Evolutionary conservation across 2,797 vertebrate genomes (phyloP), one percentile per base, ranked within the genome.

Genomic region (Myotis myotis): DNA sequence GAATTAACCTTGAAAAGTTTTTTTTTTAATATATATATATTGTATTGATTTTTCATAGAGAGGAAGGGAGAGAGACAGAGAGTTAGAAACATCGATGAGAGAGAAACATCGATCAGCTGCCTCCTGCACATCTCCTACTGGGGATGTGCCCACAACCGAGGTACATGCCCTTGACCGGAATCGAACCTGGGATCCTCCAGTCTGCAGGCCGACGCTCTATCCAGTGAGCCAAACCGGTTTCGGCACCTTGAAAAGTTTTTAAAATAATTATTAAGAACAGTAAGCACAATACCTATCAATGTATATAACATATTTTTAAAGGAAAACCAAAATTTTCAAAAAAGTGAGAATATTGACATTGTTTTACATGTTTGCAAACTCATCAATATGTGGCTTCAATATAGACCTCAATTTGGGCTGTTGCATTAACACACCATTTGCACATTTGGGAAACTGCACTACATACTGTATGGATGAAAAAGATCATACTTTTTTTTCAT

Each of bases 401-500:
- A 25, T 87, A 83, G 60, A 41, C 44, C 13, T 79, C 41, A 36
- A 12, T 55, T 83, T 38, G 22, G 25, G 62, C 36, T 51, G 3
- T 33, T 78, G 47, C 22, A 3, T 71, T 86, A 41, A 38, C 74
- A 60, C 12, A 62, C 5, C 36, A 6, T 91, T 51, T 30, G 10
- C 44, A 62, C 30, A 23, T 87, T 36, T 79, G 62, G 23, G 41
- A 89, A 68, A 60, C 49, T 64, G 51, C 49, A 81, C 22, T 10
- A 0, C 75, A 49, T 16, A n/a, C 17, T 57, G 13, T 64, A 6
- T 80, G 16, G 33, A 89, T 76, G 20, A 76, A 87, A 84, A 44
- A 36, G 53, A 8, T 82, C 36, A 55, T 70, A 33, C 2, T 68
- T 86, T 94, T 93, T 95, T n/a, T 95, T n/a, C 71, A 93, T 20